Evolutionary conservation across 2,797 vertebrate species (phyloP), one percentile per base, ranked within the genome.

Genomic region (Gymnocypris eckloni): DNA sequence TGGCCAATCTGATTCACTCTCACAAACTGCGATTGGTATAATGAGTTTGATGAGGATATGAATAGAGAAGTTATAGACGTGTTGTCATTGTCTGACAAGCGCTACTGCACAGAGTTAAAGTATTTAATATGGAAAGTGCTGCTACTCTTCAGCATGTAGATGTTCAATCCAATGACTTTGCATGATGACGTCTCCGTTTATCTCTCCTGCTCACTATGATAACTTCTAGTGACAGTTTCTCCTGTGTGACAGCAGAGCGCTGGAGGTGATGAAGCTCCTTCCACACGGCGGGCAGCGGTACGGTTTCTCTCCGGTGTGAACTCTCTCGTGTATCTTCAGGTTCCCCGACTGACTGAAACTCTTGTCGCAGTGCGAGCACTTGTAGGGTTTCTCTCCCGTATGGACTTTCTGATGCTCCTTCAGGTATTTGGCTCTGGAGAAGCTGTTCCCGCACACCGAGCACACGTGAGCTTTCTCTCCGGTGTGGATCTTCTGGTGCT

Each of bases 381-480:
- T 50, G 72, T 75, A 75, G 45, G 72, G 72, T 50, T 75, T 75
- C 15, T 75, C 72, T 48, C 72, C 72, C 4, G 72, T 50, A 50
- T 75, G 72, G 72, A 75, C 25, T 15, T 75, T 50, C 2, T 1
- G 25, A 33, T 75, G 72, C 16, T 75, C 72, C 48, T 75, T 75
- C 72, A 75, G 72, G 5, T 75, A 75, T 28, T 81, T 80, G 16
- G 81, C 28, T 39, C 80, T 79, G 67, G 76, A 64, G 75, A 88
- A 88, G 84, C 87, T 64, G 4, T 88, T 88, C 2, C 85, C 84
- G 0, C 87, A 88, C 45, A 13, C 79, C 0, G 79, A 73, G 69
- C 87, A 88, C 5, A 83, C 13, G 75, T 88, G 82, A 3, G 87
- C 83, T 33, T 86, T 88, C 75, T 88, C 87, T 1, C 85, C 85